Percentiles rank a stretch among this genome's conserved stretches.
Evolutionary conservation across 1,140 invertebrate genomes (phyloP).

Genomic region (Leptonema lineaticorne): DNA sequence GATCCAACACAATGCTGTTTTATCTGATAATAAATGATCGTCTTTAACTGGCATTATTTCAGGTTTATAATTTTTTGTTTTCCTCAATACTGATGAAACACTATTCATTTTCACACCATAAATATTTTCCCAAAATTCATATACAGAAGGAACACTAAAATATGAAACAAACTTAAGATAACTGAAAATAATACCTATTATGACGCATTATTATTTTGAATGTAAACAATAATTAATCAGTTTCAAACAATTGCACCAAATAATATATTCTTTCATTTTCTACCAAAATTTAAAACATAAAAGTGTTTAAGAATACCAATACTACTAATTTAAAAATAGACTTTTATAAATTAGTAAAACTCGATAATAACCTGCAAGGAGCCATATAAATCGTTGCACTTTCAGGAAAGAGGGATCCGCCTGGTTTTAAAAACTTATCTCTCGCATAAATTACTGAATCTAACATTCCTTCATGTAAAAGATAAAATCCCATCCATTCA

Average conservation of each 20-base stretch:
- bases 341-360: not conserved
- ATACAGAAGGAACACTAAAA: conserved; percentile 62
- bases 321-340: not conserved
- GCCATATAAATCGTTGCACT: conserved; percentile 62
- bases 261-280: too few relatives aligned
- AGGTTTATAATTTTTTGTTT: conserved; percentile 58
- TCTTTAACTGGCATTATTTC: conserved; percentile 53
- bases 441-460: conserved; percentile 88
- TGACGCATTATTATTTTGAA: too few relatives aligned
- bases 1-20: conserved; percentile 60
- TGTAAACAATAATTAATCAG: too few relatives aligned
- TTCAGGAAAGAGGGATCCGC: conserved; percentile 69
- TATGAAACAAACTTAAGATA: too few relatives aligned
- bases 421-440: conserved; percentile 85
- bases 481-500: conserved; percentile 99
- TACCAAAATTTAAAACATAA: too few relatives aligned
- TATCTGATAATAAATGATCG: conserved; percentile 57
- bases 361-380: conserved; percentile 62
- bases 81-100: conserved; percentile 56
- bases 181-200: too few relatives aligned
- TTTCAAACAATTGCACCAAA: too few relatives aligned
- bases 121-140: conserved; percentile 61
- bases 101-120: conserved; percentile 59
- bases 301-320: not conserved
- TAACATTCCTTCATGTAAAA: conserved; percentile 98